These are phyloP conservation scores for Chymomyza fuscimana DNA, from an alignment of 2,888 invertebrate genomes.

Conservation along the genomic window DNA sequence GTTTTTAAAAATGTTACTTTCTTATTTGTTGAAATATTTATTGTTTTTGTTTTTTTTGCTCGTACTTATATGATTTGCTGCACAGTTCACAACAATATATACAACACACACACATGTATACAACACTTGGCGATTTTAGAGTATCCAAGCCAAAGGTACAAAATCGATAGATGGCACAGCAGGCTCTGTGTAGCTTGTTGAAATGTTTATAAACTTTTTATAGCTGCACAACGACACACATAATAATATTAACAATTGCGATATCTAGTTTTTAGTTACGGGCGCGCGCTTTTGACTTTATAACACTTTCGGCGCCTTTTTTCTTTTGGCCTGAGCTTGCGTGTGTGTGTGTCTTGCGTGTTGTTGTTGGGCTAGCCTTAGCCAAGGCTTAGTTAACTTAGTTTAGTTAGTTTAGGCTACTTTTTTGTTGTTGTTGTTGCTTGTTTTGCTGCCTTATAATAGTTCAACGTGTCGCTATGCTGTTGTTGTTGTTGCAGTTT, in stretches of 20 bases:
- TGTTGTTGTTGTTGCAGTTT: slow-evolving; percentile 14
- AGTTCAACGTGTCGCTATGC: not conserved
- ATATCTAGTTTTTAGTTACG: slow-evolving; percentile 39
- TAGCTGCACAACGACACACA: not conserved
- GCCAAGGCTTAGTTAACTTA: not conserved
- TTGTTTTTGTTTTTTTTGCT: not conserved
- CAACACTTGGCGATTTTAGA: not conserved
- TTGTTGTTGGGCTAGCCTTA: not conserved
- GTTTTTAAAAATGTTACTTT: not conserved
- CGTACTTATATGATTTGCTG: not conserved
- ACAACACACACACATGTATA: not conserved
- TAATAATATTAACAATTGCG: slow-evolving; percentile 34
- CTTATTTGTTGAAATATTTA: no score
- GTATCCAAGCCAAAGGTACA: not conserved
- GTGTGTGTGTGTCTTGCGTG: no score
- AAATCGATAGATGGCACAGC: not conserved
- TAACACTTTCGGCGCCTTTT: slow-evolving; percentile 16
- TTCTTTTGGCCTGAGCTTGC: slow-evolving; percentile 7
- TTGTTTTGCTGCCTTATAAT: no score
- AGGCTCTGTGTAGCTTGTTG: not conserved
- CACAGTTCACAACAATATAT: no score
- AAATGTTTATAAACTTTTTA: not conserved
- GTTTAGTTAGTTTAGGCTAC: slow-evolving; percentile 24
- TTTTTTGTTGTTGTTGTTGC: not conserved
- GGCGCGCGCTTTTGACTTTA: slow-evolving; percentile 13